Percentiles rank a stretch among this genome's conserved stretches.
Conservation (phyloP, 2,797 vertebrate species). For the Anomalospiza imberbis region DNA sequence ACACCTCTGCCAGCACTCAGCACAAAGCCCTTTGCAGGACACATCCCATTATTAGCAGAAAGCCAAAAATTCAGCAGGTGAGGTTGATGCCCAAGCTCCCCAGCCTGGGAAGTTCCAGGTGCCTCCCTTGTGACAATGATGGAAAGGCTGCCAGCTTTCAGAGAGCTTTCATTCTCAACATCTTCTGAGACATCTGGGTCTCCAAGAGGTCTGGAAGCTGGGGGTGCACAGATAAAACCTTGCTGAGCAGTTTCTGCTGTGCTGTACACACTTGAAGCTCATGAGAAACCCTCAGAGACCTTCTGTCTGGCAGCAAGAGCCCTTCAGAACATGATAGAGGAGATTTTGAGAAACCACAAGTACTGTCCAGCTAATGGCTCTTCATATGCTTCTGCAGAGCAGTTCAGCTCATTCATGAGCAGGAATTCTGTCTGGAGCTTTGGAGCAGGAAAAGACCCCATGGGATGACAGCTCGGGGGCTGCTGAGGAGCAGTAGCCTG, state of each 20-base stretch:
- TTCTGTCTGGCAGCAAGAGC: background rate
- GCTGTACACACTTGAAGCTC: background rate
- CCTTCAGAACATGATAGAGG: background rate
- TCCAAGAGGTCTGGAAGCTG: background rate
- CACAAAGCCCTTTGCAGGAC: background rate
- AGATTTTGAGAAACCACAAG: background rate
- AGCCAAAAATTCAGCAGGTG: background rate
- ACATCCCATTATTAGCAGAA: background rate
- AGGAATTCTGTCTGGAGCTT: background rate
- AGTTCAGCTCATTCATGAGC: background rate
- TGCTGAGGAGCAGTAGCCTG: background rate
- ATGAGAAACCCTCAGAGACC: background rate
- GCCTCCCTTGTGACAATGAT: background rate
- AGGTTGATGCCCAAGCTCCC: background rate
- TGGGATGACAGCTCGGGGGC: background rate
- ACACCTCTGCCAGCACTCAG: background rate
- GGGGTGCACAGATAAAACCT: background rate
- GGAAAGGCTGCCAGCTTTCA: background rate
- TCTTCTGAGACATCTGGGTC: background rate
- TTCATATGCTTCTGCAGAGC: background rate
- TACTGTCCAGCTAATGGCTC: background rate
- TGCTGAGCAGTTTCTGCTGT: background rate
- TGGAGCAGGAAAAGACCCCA: background rate
- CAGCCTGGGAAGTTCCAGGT: background rate
- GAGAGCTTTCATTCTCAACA: background rate